Evolutionary conservation across 2,888 invertebrate species (phyloP).

Genomic region (Leptinotarsa tumamoca): DNA sequence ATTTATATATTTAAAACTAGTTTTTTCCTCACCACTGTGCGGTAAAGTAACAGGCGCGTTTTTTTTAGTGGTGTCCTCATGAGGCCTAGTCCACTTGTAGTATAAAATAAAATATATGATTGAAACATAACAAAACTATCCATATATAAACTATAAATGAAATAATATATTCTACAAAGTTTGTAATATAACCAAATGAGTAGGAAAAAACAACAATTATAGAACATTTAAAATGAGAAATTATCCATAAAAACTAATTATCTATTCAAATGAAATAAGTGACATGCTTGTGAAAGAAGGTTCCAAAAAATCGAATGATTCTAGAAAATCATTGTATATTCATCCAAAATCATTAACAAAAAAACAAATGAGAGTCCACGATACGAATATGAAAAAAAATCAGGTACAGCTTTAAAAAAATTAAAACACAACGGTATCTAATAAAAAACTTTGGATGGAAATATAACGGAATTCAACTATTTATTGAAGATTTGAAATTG

Average conservation of each 20-base stretch:
- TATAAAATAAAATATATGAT: background rate
- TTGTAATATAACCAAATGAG: background rate
- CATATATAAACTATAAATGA: background rate
- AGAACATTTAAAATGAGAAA: background rate
- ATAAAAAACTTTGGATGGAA: slow-evolving; percentile 1
- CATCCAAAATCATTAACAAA: background rate
- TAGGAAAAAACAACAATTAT: background rate
- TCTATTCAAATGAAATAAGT: background rate
- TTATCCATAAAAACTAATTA: background rate
- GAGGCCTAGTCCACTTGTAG: background rate
- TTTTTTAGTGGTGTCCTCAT: background rate
- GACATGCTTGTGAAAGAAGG: background rate
- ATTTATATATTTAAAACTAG: background rate
- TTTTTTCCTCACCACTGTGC: background rate
- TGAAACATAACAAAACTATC: background rate
- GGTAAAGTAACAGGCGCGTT: background rate
- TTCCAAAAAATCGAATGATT: background rate
- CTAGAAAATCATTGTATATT: background rate
- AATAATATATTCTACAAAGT: background rate
- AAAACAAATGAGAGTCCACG: background rate
- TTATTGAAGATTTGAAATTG: background rate
- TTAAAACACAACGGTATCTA: background rate
- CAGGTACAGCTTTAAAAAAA: background rate
- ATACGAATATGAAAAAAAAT: background rate
- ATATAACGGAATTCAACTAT: background rate